Evolutionary conservation across 2,888 invertebrate species (phyloP), one percentile per base, ranked within the genome.

Genomic region (Caenorhabditis japonica): DNA sequence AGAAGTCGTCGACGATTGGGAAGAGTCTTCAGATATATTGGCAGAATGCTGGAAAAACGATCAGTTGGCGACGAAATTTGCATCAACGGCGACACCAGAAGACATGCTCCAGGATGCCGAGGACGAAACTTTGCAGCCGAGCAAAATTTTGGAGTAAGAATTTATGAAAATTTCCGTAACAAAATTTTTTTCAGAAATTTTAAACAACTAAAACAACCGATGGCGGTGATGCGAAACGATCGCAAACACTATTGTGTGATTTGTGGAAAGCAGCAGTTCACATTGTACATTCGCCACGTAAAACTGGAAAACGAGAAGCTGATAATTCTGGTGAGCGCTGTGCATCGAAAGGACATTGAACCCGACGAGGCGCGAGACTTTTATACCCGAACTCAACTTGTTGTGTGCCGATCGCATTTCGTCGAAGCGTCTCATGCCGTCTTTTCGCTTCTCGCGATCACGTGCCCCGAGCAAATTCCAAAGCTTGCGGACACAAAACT

Each of bases 371-470:
- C 58, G 1, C 21, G 21, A 13, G 23, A 33, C n/a, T 34, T 39
- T 15, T 56, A 30, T n/a, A 10, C 1, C 23, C 30, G 34, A 19
- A 12, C 5, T 0, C 1, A 34, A 15, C 1, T 30, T 2, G 15
- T 19, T 4, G 27, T 46, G 3, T 58, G 58, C 23, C 17, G 15
- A 5, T 2, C n/a, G 1, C 58, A 58, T 38, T 46, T 44, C 12
- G 12, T 13, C 1, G 38, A 58, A 33, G 21, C 44, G 7, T 17
- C 17, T 3, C n/a, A 41, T 10, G 41, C 12, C 19, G 8, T 41
- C 19, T 17, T 15, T 21, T 1, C 33, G 12, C 4, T 15, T 30
- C 17, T 21, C 10, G 30, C 15, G 2, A 19, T 30, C 7, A 30
- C 5, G 7, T 5, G 30, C 5, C 10, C 10, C 30, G 30, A 30